Conservation (phyloP, 2,113 vertebrate species). For the Zosterops pallidus region DNA sequence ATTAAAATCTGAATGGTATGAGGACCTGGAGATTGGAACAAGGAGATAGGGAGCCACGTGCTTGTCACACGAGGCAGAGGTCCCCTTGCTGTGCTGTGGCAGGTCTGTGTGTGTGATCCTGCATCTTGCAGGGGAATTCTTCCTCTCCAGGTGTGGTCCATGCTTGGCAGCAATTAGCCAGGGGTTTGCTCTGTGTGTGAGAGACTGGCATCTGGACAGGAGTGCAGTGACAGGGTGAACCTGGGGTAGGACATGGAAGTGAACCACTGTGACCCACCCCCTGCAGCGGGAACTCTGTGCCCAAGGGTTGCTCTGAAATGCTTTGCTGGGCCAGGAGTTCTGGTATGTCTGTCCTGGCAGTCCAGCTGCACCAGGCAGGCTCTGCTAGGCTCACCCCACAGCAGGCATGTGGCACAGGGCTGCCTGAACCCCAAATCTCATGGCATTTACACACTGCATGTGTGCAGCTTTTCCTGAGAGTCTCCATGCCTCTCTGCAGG, state of each 20-base stretch:
- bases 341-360: background rate
- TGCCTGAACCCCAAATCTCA: rapidly evolving
- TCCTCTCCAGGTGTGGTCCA: background rate
- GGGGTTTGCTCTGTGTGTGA: background rate
- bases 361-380: background rate
- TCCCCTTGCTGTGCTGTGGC: background rate
- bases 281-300: background rate
- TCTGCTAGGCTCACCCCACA: background rate
- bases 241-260: background rate
- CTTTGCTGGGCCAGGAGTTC: background rate
- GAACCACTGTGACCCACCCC: rapidly evolving
- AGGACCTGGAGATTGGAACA: background rate
- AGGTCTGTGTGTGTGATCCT: background rate
- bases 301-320: background rate
- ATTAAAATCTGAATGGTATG: slow-evolving; percentile 16
- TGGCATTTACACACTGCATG: rapidly evolving
- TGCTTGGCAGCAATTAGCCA: background rate
- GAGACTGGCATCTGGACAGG: background rate
- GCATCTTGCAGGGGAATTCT: background rate
- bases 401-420: background rate
- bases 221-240: background rate
- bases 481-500: background rate
- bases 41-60: background rate
- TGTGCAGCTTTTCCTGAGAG: background rate
- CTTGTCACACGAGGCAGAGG: background rate